These are phyloP conservation scores for Meandrina meandrites DNA, from an alignment of 92 coral and sea anemone genomes.

Conservation along the genomic window DNA sequence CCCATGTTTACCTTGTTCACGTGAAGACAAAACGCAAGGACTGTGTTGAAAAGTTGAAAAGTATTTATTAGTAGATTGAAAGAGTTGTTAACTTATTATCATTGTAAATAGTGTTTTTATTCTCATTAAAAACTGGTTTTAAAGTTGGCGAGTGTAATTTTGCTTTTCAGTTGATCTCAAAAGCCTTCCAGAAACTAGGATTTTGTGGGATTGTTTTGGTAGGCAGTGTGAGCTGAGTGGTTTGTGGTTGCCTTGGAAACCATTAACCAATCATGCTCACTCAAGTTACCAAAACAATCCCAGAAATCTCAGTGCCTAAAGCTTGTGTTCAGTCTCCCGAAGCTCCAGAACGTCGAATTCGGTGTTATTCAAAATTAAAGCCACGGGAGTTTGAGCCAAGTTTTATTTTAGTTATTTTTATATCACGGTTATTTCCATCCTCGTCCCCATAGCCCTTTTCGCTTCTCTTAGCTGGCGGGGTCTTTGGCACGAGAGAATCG, in stretches of 20 bases:
- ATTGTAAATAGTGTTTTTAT: slow-evolving; percentile 46
- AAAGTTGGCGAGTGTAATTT: background rate
- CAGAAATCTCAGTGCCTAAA: too few relatives aligned
- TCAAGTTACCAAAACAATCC: background rate
- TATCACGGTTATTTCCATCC: too few relatives aligned
- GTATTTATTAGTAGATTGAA: slow-evolving; percentile 42
- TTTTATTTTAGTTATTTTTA: too few relatives aligned
- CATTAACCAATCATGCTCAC: background rate
- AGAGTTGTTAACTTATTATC: slow-evolving; percentile 51
- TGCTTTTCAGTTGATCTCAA: background rate
- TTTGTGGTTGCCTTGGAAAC: background rate
- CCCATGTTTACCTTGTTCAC: background rate
- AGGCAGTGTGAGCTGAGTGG: background rate
- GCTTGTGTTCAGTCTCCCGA: too few relatives aligned
- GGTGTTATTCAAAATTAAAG: too few relatives aligned
- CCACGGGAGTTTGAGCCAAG: too few relatives aligned
- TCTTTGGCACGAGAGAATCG: too few relatives aligned
- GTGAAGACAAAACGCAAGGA: slow-evolving; percentile 4
- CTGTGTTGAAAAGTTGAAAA: slow-evolving; percentile 27
- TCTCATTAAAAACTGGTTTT: slow-evolving; percentile 20
- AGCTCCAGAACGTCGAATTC: too few relatives aligned
- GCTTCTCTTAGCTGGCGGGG: too few relatives aligned
- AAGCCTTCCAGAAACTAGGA: background rate
- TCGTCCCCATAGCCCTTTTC: too few relatives aligned
- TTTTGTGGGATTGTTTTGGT: background rate